Percentiles rank a stretch among this genome's conserved stretches.
These are phyloP conservation scores for Xylocopa sonorina DNA, from an alignment of 1,140 invertebrate species.

Conservation along the genomic window DNA sequence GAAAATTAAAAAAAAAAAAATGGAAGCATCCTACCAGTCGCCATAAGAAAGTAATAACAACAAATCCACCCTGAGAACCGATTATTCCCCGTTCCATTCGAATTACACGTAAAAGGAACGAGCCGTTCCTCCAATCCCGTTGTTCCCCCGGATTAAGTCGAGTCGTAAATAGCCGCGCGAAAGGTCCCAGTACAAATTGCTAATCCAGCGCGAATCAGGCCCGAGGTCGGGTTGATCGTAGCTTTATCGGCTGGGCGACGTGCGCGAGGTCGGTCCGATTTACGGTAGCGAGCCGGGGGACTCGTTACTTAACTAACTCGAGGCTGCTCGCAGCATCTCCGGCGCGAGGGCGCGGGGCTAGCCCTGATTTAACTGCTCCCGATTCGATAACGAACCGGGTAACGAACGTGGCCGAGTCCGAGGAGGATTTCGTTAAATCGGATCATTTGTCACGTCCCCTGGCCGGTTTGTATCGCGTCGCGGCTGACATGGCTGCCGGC, in stretches of 20 bases:
- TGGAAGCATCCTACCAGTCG: too few species aligned
- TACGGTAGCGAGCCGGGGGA: slow-evolving; percentile 31
- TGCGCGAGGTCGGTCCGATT: slow-evolving; percentile 28
- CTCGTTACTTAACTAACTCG: slow-evolving; percentile 40
- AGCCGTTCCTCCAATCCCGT: neutral
- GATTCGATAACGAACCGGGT: slow-evolving; percentile 57
- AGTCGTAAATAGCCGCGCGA: slow-evolving; percentile 7
- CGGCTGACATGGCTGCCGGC: slow-evolving; percentile 32
- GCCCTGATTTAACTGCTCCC: slow-evolving; percentile 50
- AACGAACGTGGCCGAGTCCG: slow-evolving; percentile 51
- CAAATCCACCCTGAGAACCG: too few species aligned
- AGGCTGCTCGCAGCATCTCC: neutral
- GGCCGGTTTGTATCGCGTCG: slow-evolving; percentile 21
- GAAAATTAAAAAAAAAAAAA: too few species aligned
- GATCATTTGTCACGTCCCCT: slow-evolving; percentile 68
- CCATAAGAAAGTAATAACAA: too few species aligned
- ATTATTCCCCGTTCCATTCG: too few species aligned
- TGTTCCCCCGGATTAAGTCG: slow-evolving; percentile 3
- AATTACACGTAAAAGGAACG: neutral
- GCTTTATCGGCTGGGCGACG: slow-evolving; percentile 19
- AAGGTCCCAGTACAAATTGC: slow-evolving; percentile 27
- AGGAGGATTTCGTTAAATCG: slow-evolving; percentile 63
- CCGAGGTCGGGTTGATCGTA: slow-evolving; percentile 23
- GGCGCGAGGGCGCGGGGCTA: slow-evolving; percentile 9
- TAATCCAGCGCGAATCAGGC: slow-evolving; percentile 30